Evolutionary conservation across 2,797 vertebrate species (phyloP), one percentile per base, ranked within the genome.

Genomic region (Lemur catta): DNA sequence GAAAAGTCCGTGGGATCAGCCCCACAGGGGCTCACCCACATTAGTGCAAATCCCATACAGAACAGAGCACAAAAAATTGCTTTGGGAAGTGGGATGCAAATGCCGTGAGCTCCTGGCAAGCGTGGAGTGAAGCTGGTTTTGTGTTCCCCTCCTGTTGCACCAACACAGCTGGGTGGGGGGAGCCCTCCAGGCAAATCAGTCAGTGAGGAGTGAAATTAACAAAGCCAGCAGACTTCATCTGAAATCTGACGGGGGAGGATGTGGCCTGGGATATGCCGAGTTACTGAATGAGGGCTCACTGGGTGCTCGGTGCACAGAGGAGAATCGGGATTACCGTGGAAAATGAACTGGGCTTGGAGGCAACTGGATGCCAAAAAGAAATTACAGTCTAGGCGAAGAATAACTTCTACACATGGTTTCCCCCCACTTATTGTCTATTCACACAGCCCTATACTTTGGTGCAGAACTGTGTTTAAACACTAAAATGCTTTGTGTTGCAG

Each of bases 401-500:
- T 55, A 50, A 89, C 78, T 92, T 80, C 84, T 35, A 14, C 22
- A 59, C 81, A 0, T 17, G 81, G 50, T 15, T 94, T 43, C 57
- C 57, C 84, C 71, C 35, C 28, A 33, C 85, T 46, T 57, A 43
- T 61, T 72, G 67, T 88, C 71, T 92, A 10, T 94, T 88, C 89
- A 43, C 33, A 1, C 76, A 89, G 90, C 84, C 93, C 95, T 89
- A 6, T 69, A 84, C 93, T 97, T 82, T 74, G 84, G 82, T 46
- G 52, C 89, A 65, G 96, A 97, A 69, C 94, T 92, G 93, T 97
- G 95, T 97, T 97, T 97, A 97, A 97, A 86, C 93, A 96, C 87
- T 94, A 81, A 91, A 96, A 93, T 12, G 94, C 90, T 97, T 95
- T 97, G 97, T 97, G 84, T 94, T 43, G 74, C 94, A 93, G 95